A percentile compares a stretch with the other conserved stretches of the same genome.
These are phyloP conservation scores for Malacosoma neustria DNA, from an alignment of 2,888 invertebrate genomes.

Conservation along the genomic window DNA sequence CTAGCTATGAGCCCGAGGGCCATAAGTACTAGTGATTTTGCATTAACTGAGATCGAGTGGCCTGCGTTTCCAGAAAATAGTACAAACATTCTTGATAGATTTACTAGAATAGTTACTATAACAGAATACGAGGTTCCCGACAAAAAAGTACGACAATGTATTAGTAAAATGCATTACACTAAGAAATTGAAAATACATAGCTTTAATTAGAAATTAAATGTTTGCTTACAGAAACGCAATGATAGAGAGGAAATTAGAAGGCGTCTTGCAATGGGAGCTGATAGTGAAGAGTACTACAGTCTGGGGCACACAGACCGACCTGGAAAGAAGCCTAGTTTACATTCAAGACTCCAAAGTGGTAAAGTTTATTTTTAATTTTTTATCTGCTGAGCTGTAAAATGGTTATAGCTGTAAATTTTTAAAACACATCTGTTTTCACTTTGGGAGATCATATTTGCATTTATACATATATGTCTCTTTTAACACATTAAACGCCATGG, in stretches of 20 bases:
- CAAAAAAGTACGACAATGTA: slow-evolving; percentile 29
- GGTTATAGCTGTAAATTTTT: neutral
- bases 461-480: no score
- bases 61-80: slow-evolving; percentile 65
- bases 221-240: slow-evolving; percentile 83
- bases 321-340: slow-evolving; percentile 89
- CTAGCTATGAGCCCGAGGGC: slow-evolving; percentile 73
- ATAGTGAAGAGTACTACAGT: slow-evolving; percentile 82
- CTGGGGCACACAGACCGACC: slow-evolving; percentile 77
- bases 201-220: neutral
- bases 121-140: slow-evolving; percentile 29
- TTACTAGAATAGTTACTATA: slow-evolving; percentile 57
- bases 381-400: neutral
- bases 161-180: slow-evolving; percentile 6
- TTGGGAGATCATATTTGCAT: no score
- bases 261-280: slow-evolving; percentile 89
- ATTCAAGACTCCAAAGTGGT: slow-evolving; percentile 91
- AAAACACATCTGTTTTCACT: no score
- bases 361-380: slow-evolving; percentile 25
- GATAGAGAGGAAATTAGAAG: slow-evolving; percentile 94
- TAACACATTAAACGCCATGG: no score
- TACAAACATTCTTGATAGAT: slow-evolving; percentile 62
- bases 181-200: neutral
- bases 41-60: slow-evolving; percentile 70
- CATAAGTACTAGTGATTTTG: slow-evolving; percentile 56